Conservation (phyloP, 2,113 vertebrate genomes). For the Hepsetus odoe region DNA sequence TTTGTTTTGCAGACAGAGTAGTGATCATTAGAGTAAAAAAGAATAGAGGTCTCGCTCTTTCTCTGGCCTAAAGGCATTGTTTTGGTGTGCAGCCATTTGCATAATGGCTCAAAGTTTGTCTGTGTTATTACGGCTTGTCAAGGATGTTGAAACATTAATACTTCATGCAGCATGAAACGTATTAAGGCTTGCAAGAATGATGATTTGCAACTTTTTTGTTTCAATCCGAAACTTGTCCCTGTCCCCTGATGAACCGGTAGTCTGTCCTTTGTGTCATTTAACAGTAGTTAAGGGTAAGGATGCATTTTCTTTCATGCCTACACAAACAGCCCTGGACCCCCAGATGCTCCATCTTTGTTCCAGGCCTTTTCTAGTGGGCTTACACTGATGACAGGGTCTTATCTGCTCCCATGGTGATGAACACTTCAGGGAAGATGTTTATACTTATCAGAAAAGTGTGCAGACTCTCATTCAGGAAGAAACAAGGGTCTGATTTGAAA, state of each 20-base stretch:
- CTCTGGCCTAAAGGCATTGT: neutral
- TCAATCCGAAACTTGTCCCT: neutral
- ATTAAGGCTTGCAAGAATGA: too few relatives aligned
- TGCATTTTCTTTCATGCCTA: neutral
- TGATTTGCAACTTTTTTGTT: too few relatives aligned
- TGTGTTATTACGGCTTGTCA: neutral
- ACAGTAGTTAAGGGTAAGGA: neutral
- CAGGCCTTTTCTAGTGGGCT: neutral
- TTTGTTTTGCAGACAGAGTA: neutral
- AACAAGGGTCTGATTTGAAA: neutral
- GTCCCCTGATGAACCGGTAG: constrained; percentile 12
- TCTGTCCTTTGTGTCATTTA: neutral
- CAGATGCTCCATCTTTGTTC: neutral
- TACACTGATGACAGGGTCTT: neutral
- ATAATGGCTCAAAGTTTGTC: neutral
- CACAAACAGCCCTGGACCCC: neutral
- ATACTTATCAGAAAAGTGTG: neutral
- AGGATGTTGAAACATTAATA: neutral
- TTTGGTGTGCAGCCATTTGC: neutral
- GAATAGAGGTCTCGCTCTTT: neutral
- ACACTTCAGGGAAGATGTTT: neutral
- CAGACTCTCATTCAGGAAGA: neutral
- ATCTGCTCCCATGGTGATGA: neutral
- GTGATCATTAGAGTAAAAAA: neutral
- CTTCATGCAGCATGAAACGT: too few relatives aligned